Evolutionary conservation across 1,140 invertebrate genomes (phyloP).

Genomic region (Tribolium castaneum): DNA sequence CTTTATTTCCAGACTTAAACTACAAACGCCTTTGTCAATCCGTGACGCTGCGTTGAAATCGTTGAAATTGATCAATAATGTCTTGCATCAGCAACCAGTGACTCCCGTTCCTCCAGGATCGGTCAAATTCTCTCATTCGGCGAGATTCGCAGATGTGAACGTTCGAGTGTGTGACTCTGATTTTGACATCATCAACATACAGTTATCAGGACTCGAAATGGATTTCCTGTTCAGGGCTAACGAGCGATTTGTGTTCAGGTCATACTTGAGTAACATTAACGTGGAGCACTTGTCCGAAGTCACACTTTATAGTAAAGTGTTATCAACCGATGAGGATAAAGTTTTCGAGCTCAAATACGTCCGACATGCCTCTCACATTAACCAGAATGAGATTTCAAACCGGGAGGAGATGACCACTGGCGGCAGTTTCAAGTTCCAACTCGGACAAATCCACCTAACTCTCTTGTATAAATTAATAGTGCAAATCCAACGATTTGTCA

Average conservation of each 20-base stretch:
- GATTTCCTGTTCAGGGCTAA: conserved; percentile 84
- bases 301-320: conserved; percentile 82
- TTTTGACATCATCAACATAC: conserved; percentile 75
- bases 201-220: conserved; percentile 75
- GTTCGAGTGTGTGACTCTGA: conserved; percentile 77
- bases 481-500: conserved; percentile 69
- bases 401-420: conserved; percentile 71
- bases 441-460: conserved; percentile 79
- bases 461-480: conserved; percentile 78
- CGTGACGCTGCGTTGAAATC: conserved; percentile 4
- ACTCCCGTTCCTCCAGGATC: conserved; percentile 80
- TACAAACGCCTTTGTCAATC: conserved; percentile 20
- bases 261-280: conserved; percentile 73
- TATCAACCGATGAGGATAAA: conserved; percentile 79
- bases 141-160: conserved; percentile 72
- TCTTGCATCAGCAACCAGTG: conserved; percentile 64
- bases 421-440: conserved; percentile 75
- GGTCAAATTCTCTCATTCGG: conserved; percentile 82
- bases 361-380: conserved; percentile 73
- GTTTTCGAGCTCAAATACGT: conserved; percentile 83
- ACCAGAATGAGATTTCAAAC: conserved; percentile 57
- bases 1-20: conserved; percentile 25
- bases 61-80: conserved; percentile 36
- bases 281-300: conserved; percentile 80
- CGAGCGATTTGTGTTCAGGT: conserved; percentile 79